Conservation (phyloP, 2,797 vertebrate genomes). For the Eulemur mongoz region DNA sequence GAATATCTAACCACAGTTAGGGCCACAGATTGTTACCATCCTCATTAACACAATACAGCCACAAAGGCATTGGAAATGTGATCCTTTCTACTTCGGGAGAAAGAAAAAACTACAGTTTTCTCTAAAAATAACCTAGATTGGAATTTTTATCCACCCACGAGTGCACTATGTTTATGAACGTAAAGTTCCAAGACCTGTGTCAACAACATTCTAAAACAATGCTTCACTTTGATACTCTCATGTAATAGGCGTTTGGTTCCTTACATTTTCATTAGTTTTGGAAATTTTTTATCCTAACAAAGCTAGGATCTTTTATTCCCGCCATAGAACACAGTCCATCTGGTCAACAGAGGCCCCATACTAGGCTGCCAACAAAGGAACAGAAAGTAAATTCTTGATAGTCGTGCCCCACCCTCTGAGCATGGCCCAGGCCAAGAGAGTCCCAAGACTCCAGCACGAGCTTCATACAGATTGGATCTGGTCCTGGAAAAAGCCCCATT, state of each 20-base stretch:
- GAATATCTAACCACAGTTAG: not conserved
- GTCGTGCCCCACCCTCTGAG: not conserved
- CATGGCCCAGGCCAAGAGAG: not conserved
- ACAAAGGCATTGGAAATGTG: constrained; percentile 35
- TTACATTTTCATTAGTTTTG: constrained; percentile 47
- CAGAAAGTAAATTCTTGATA: not conserved
- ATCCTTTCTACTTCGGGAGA: constrained; percentile 59
- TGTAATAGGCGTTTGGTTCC: constrained; percentile 15
- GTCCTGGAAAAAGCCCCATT: not conserved
- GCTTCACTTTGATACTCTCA: constrained; percentile 35
- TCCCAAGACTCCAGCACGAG: not conserved
- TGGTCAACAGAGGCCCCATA: not conserved
- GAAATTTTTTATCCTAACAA: constrained; percentile 11
- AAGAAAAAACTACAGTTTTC: constrained; percentile 69
- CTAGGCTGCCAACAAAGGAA: not conserved
- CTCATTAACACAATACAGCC: constrained; percentile 33
- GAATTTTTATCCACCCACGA: constrained; percentile 64
- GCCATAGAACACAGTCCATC: not conserved
- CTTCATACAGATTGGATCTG: not conserved
- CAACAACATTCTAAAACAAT: constrained; percentile 58
- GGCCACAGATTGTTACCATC: not conserved
- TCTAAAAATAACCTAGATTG: constrained; percentile 54
- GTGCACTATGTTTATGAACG: constrained; percentile 37
- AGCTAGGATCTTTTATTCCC: not conserved
- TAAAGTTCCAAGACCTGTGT: constrained; percentile 5